Conservation (phyloP, 2,888 invertebrate species). For the Lamellibrachia columna region DNA sequence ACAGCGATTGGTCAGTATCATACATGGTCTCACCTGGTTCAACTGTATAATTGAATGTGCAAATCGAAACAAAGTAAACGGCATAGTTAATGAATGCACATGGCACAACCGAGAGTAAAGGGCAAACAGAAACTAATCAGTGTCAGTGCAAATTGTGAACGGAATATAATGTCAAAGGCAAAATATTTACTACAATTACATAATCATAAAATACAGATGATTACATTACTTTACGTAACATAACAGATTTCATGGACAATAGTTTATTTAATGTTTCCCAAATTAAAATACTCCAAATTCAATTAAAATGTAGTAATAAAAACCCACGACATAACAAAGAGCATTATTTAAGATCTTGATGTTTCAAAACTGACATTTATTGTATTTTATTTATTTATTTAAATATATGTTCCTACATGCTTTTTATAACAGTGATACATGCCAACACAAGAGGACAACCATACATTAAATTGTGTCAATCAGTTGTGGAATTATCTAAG, state of each 20-base stretch:
- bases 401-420: background rate
- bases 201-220: background rate
- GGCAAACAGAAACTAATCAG: background rate
- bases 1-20: conserved; percentile 11
- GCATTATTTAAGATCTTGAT: background rate
- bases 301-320: background rate
- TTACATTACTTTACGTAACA: background rate
- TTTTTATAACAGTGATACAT: background rate
- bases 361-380: background rate
- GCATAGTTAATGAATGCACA: background rate
- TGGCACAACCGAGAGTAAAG: background rate
- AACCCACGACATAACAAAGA: background rate
- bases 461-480: background rate
- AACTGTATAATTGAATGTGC: conserved; percentile 11
- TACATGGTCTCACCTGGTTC: background rate
- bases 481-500: background rate
- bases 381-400: background rate
- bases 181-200: background rate
- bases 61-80: conserved; percentile 6
- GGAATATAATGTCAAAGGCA: background rate
- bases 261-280: background rate
- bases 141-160: background rate
- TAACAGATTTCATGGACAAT: background rate
- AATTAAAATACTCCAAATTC: background rate
- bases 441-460: background rate